phyloP scores from a whole-genome alignment of 2,888 invertebrate species.

The Ophion slaviceki region DNA sequence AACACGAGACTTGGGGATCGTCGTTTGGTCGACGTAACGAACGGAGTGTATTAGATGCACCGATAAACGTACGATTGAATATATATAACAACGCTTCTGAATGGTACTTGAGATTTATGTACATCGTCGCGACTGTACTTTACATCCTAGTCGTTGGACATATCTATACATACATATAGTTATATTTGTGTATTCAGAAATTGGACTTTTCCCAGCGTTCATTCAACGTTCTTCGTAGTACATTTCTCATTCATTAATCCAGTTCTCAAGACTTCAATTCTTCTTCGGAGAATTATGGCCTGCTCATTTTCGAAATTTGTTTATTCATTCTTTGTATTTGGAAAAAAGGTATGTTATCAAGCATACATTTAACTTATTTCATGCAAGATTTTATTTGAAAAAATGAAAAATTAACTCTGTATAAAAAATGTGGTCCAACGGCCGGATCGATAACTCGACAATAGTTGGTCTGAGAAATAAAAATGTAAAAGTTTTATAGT shows the following conservation, averaged over 20 bases:
- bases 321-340: neutral
- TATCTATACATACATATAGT: conserved; percentile 19
- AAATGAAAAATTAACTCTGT: no score
- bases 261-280: conserved; percentile 15
- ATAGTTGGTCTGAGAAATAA: no score
- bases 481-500: no score
- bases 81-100: neutral
- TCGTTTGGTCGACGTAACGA: conserved; percentile 47
- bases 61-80: conserved; percentile 44
- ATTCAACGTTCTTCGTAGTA: neutral
- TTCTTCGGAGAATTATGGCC: conserved; percentile 12
- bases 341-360: no score
- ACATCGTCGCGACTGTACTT: conserved; percentile 25
- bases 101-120: neutral
- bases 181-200: no score
- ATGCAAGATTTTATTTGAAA: no score
- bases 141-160: conserved; percentile 17
- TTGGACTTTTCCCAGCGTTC: conserved; percentile 10
- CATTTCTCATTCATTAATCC: conserved; percentile 30
- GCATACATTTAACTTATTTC: no score
- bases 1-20: conserved; percentile 35
- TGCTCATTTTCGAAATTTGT: neutral
- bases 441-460: no score
- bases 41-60: conserved; percentile 2
- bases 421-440: no score